Percentiles rank a stretch among this genome's conserved stretches.
These are phyloP conservation scores for Polyploca ridens DNA, from an alignment of 2,888 invertebrate genomes.

Conservation along the genomic window DNA sequence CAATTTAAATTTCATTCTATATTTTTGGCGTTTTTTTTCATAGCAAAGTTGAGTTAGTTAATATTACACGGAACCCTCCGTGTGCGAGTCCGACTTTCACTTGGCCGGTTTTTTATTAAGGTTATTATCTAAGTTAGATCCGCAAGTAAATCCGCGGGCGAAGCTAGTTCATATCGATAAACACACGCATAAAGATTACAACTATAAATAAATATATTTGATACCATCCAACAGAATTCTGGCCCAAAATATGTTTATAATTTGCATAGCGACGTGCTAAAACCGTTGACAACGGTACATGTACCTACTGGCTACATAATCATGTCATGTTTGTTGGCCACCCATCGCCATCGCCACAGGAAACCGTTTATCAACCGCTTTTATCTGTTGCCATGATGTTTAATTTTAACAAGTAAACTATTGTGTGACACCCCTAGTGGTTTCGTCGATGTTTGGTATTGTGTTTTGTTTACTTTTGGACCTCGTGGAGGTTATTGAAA, in stretches of 20 bases:
- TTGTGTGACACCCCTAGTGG: background rate
- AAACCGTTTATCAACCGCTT: background rate
- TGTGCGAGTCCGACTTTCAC: too few relatives aligned
- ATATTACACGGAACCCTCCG: too few relatives aligned
- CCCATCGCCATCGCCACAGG: background rate
- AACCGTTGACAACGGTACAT: background rate
- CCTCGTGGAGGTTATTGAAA: too few relatives aligned
- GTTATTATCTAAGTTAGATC: too few relatives aligned
- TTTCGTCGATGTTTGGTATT: background rate
- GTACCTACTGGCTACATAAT: background rate
- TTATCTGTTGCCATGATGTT: constrained; percentile 6
- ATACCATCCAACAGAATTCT: background rate
- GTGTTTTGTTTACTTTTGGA: background rate
- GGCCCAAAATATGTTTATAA: background rate
- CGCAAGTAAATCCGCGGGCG: too few relatives aligned
- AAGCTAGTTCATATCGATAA: too few relatives aligned
- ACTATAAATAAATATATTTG: too few relatives aligned
- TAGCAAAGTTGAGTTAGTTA: too few relatives aligned
- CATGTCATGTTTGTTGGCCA: background rate
- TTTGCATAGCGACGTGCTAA: constrained; percentile 3
- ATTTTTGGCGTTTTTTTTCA: too few relatives aligned
- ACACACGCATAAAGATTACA: too few relatives aligned
- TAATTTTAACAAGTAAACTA: background rate
- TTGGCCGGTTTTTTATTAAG: too few relatives aligned
- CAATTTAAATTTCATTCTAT: too few relatives aligned